Percentiles rank a stretch among this genome's conserved stretches.
These are phyloP conservation scores for Drosophila yooni DNA, from an alignment of 2,888 invertebrate species.

Conservation along the genomic window DNA sequence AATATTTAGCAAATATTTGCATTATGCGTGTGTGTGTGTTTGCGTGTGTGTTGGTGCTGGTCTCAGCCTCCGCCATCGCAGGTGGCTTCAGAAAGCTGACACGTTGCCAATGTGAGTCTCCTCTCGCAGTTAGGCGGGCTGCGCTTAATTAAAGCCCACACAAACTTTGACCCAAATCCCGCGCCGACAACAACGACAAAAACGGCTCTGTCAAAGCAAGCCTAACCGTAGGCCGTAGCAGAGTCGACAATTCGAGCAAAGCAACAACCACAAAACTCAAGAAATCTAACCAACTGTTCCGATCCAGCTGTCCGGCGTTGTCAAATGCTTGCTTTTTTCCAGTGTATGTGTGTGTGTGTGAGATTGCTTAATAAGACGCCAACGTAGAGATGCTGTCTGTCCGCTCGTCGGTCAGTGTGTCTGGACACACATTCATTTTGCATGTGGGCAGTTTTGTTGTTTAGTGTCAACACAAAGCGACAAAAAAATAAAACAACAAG, in stretches of 20 bases:
- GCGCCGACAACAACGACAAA: slow-evolving; percentile 32
- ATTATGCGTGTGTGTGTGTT: slow-evolving; percentile 20
- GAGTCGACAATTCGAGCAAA: slow-evolving; percentile 38
- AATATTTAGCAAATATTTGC: slow-evolving; percentile 69
- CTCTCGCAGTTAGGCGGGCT: slow-evolving; percentile 61
- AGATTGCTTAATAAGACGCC: slow-evolving; percentile 75
- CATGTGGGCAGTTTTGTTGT: slow-evolving; percentile 69
- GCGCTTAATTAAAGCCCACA: slow-evolving; percentile 75
- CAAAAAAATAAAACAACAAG: slow-evolving; percentile 39
- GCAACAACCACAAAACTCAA: slow-evolving; percentile 16
- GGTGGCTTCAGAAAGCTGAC: slow-evolving; percentile 38
- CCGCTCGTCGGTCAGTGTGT: slow-evolving; percentile 33
- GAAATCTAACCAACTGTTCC: slow-evolving; percentile 36
- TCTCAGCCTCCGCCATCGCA: slow-evolving; percentile 47
- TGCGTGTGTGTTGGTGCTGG: slow-evolving; percentile 32
- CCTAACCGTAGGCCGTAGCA: slow-evolving; percentile 57
- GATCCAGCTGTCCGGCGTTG: slow-evolving; percentile 41
- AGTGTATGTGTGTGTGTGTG: slow-evolving; percentile 14
- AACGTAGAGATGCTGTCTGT: slow-evolving; percentile 53
- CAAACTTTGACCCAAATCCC: slow-evolving; percentile 76
- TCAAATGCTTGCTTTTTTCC: slow-evolving; percentile 29
- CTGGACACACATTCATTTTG: slow-evolving; percentile 62
- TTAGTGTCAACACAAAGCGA: slow-evolving; percentile 49
- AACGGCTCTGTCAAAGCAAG: slow-evolving; percentile 29
- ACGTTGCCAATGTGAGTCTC: slow-evolving; percentile 47